Base-by-base conservation (phyloP, 2,888 invertebrate genomes). In the Isoperla grammatica region DNA sequence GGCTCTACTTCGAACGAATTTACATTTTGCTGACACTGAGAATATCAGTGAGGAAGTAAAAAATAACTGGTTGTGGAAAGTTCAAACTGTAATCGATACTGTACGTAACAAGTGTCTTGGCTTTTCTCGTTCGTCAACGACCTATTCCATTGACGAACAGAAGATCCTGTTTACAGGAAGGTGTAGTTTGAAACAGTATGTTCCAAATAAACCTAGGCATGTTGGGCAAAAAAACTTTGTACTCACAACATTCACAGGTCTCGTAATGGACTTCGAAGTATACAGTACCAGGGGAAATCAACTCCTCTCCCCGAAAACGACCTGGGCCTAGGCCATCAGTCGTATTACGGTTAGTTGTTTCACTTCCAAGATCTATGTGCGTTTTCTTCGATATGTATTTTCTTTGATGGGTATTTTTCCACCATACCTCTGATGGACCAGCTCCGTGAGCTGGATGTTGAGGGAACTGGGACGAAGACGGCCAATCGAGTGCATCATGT, bases 191-290 rank as follows among this genome's bases (percentile, higher is more conserved):
- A 53, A 54, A 40, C 64, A 64, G 54, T 61, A 65, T 22, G 69
- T 69, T 4, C 66, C 65, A 60, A 69, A 67, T 60, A 71, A 70
- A 61, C 72, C 70, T 13, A 62, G 68, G 15, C 68, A 70, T 15
- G 66, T 65, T 20, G 71, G 71, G 1, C 62, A 72, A 15, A 73
- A 73, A 65, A 72, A 71, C 61, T 71, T 69, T 61, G 69, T 73
- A 8, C 57, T 70, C 2, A 70, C 73, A 13, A 64, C 66, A 8
- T 19, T 48, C n/a, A 43, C 43, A 55, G 67, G 68, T 22, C 56
- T 65, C 12, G 61, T 67, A 49, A 22, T 68, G 6, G 67, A 69
- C 57, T 70, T 69, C 54, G 67, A 67, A 63, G 59, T 69, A 11
- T 70, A 68, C 60, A n/a, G n/a, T n/a, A n/a, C n/a, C 66, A 68